Percentiles rank a stretch among this genome's conserved stretches.
Conservation (phyloP, 53 echinoderm and acorn worm species). For the Zoroaster sp. region DNA sequence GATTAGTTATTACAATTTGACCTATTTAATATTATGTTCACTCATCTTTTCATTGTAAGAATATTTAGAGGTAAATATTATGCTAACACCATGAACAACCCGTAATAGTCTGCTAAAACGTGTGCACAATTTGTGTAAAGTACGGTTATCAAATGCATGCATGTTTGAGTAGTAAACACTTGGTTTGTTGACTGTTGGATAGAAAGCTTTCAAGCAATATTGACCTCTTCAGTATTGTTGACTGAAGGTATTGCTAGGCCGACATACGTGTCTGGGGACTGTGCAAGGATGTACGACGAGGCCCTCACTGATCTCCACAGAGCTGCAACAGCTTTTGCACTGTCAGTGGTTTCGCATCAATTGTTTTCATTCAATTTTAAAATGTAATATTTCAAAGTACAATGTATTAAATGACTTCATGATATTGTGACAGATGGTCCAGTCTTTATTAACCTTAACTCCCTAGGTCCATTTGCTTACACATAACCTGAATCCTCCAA, state of each 20-base stretch:
- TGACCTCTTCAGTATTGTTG: background rate
- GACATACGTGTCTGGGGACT: background rate
- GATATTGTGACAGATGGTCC: background rate
- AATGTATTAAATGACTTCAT: background rate
- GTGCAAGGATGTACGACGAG: background rate
- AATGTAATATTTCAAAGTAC: background rate
- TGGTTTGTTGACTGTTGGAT: constrained; percentile 18
- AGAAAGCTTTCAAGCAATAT: constrained; percentile 15
- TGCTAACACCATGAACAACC: background rate
- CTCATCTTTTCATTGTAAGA: background rate
- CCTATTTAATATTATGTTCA: background rate
- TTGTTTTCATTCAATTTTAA: background rate
- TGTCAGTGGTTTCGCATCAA: background rate
- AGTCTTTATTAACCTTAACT: too few species aligned
- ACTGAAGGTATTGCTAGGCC: background rate
- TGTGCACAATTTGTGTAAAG: constrained; percentile 35
- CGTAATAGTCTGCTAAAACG: constrained; percentile 21
- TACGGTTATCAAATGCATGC: background rate
- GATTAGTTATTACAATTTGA: background rate
- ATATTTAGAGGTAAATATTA: background rate
- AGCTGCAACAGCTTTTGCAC: background rate
- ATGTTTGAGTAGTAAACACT: constrained; percentile 44
- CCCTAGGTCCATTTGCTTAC: too few species aligned
- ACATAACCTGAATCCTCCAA: too few species aligned
- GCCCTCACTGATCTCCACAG: background rate